Conservation (phyloP, 2,797 vertebrate genomes). For the Rhynchotus rufescens region DNA sequence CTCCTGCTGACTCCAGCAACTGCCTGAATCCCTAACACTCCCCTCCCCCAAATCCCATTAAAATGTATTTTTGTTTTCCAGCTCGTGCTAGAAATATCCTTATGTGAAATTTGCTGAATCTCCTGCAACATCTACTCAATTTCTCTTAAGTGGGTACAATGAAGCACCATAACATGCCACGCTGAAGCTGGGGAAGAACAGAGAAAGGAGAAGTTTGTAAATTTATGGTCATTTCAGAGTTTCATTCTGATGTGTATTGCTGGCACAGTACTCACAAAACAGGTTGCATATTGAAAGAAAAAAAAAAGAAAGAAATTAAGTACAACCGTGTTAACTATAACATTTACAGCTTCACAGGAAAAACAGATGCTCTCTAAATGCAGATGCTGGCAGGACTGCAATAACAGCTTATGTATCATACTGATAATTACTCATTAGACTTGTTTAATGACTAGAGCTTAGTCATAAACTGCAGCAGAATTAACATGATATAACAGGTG, state of each 20-base stretch:
- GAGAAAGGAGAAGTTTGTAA: background rate
- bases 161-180: background rate
- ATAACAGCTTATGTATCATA: background rate
- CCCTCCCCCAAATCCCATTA: background rate
- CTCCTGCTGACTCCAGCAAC: background rate
- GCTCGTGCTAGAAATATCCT: background rate
- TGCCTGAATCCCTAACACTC: background rate
- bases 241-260: background rate
- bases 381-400: constrained; percentile 21
- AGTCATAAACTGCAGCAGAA: rapidly evolving
- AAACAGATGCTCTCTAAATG: constrained; percentile 32
- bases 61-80: background rate
- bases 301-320: background rate
- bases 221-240: background rate
- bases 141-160: background rate
- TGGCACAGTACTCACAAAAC: background rate
- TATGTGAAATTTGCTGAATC: background rate
- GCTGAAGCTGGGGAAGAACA: background rate
- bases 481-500: background rate
- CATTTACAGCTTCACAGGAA: background rate
- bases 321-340: background rate
- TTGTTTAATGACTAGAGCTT: background rate
- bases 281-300: background rate
- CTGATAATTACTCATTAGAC: constrained; percentile 22
- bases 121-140: background rate